Percentiles rank a stretch among this genome's conserved stretches.
Conservation (phyloP, 2,113 vertebrate species). For the Spea multiplicata region DNA sequence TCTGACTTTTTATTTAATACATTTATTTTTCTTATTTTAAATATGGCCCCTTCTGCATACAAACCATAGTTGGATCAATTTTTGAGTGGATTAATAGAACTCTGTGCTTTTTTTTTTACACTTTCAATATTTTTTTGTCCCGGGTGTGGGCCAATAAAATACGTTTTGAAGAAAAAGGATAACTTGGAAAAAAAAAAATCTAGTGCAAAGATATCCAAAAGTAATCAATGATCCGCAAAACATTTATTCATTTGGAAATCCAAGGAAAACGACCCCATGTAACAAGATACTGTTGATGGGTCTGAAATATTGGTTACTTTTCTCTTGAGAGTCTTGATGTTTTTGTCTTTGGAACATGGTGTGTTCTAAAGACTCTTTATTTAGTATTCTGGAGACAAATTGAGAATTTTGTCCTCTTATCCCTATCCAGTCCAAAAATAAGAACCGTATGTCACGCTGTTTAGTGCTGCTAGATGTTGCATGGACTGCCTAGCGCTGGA, state of each 20-base stretch:
- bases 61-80: neutral
- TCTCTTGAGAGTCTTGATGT: slow-evolving; percentile 10
- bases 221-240: slow-evolving; percentile 26
- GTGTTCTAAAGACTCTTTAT: slow-evolving; percentile 4
- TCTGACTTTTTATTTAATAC: slow-evolving; percentile 52
- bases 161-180: slow-evolving; percentile 2
- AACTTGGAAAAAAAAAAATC: slow-evolving; percentile 26
- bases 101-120: neutral
- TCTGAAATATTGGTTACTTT: neutral
- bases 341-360: slow-evolving; percentile 31
- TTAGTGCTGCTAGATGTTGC: slow-evolving; percentile 31
- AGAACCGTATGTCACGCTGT: slow-evolving; percentile 36
- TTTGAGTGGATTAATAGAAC: slow-evolving; percentile 26
- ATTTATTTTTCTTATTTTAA: slow-evolving; percentile 47
- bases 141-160: slow-evolving; percentile 7
- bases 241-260: slow-evolving; percentile 32
- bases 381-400: slow-evolving; percentile 41
- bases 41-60: neutral
- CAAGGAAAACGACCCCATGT: slow-evolving; percentile 18
- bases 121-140: slow-evolving; percentile 2
- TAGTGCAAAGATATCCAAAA: slow-evolving; percentile 24
- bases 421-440: slow-evolving; percentile 33
- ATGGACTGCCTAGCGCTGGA: slow-evolving; percentile 28
- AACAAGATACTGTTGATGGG: slow-evolving; percentile 31
- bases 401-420: slow-evolving; percentile 32